phyloP scores from a whole-genome alignment of 2,888 invertebrate species.

The Lithophane semibrunnea region DNA sequence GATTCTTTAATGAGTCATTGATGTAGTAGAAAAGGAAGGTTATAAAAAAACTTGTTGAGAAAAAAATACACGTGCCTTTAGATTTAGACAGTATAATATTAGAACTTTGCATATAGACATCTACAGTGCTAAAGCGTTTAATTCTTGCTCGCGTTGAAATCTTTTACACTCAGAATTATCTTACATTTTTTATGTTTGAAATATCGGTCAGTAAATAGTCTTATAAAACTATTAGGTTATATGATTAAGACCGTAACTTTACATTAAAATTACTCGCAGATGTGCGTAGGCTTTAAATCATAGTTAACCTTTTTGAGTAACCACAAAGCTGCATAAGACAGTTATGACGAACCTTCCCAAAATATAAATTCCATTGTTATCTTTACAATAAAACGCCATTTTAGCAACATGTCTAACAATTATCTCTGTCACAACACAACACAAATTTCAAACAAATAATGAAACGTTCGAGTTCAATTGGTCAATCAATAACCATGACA shows the following conservation, averaged over 20 bases:
- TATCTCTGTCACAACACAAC: slow-evolving; percentile 71
- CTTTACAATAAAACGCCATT: slow-evolving; percentile 47
- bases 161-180: not conserved
- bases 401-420: slow-evolving; percentile 68
- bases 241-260: not conserved
- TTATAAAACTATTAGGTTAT: not conserved
- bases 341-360: slow-evolving; percentile 11
- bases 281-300: slow-evolving; percentile 19
- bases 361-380: slow-evolving; percentile 18
- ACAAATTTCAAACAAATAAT: slow-evolving; percentile 73
- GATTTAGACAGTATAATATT: not conserved
- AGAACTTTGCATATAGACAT: not conserved
- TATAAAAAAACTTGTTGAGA: not conserved
- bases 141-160: not conserved
- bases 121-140: not conserved
- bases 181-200: not conserved
- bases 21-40: not conserved
- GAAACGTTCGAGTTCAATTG: slow-evolving; percentile 75
- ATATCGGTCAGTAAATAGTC: not conserved
- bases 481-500: slow-evolving; percentile 79
- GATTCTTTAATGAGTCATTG: slow-evolving; percentile 6
- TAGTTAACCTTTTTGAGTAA: slow-evolving; percentile 29
- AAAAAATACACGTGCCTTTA: not conserved
- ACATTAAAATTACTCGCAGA: not conserved
- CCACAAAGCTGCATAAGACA: not conserved